Base-by-base conservation (phyloP, 2,113 vertebrate genomes). In the Nothobranchius furzeri region DNA sequence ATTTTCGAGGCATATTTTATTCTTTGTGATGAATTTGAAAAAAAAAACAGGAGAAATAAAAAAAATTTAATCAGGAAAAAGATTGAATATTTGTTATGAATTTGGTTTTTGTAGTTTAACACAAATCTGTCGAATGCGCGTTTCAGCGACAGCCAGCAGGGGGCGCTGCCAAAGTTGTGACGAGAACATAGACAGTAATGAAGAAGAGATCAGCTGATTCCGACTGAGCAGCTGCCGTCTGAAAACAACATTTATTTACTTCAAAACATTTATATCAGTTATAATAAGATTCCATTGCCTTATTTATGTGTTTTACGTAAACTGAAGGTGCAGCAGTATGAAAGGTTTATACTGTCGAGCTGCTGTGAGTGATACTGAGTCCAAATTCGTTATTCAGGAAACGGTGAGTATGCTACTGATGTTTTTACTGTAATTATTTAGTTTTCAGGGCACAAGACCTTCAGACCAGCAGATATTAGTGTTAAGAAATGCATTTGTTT, bases 361-460 rank as follows among this genome's bases (percentile, higher is more conserved):
- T 1, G 71, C 6, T 3, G 70, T 3, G 1, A 64, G 1, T 20
- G 77, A 81, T 36, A 78, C 76, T 20, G 81, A 86, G 25, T 75
- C 57, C 65, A 85, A 75, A 62, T 91, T 90, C 70, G 43, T 89
- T 6, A 88, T 85, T 2, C 85, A 87, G 65, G 85, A 91, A 60
- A 82, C 76, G 84, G 90, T 91, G 78, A 78, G 88, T 63, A 24
- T 55, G 36, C 9, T 4, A 8, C 3, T 30, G 11, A 12, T 30
- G 5, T 36, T 4, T 30, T 30, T 30, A 30, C 30, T 55, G 40
- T 15, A 7, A 37, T 13, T 15, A 48, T 48, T 15, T 14, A 3
- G 47, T 30, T 13, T 48, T 14, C 12, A 14, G 47, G 47, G 13
- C 14, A 48, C 2, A 42, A 42, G 10, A 24, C 20, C 20, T 52